A percentile compares a stretch with the other conserved stretches of the same genome.
phyloP scores from a whole-genome alignment of 2,113 vertebrate species.

The Erythrolamprus reginae region DNA sequence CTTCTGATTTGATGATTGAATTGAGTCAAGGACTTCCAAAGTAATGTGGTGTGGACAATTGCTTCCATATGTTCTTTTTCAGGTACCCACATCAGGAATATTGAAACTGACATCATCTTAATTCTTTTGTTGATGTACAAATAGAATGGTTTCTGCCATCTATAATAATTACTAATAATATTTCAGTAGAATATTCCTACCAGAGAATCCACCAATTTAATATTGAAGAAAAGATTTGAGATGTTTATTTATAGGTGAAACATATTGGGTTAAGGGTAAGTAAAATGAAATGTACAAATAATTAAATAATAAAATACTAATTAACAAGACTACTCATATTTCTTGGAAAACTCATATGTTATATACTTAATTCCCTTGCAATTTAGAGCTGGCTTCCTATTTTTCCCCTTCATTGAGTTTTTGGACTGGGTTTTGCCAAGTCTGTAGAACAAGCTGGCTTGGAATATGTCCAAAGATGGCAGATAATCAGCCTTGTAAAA shows the following conservation, averaged over 20 bases:
- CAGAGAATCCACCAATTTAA: background rate
- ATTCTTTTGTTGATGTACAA: background rate
- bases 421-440: background rate
- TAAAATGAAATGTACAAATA: background rate
- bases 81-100: background rate
- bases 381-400: background rate
- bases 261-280: background rate
- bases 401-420: background rate
- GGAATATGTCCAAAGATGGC: background rate
- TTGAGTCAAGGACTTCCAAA: background rate
- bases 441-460: background rate
- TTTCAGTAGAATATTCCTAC: background rate
- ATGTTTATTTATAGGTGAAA: conserved; percentile 7
- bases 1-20: background rate
- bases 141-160: background rate
- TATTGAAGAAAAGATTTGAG: background rate
- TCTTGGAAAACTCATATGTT: background rate
- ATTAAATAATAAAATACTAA: background rate
- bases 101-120: background rate
- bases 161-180: background rate
- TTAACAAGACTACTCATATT: conserved; percentile 1
- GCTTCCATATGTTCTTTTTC: background rate
- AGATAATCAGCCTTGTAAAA: background rate
- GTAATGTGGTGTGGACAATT: background rate
- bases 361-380: conserved; percentile 1